Conservation (phyloP, 2,888 invertebrate species). For the Belgica antarctica region DNA sequence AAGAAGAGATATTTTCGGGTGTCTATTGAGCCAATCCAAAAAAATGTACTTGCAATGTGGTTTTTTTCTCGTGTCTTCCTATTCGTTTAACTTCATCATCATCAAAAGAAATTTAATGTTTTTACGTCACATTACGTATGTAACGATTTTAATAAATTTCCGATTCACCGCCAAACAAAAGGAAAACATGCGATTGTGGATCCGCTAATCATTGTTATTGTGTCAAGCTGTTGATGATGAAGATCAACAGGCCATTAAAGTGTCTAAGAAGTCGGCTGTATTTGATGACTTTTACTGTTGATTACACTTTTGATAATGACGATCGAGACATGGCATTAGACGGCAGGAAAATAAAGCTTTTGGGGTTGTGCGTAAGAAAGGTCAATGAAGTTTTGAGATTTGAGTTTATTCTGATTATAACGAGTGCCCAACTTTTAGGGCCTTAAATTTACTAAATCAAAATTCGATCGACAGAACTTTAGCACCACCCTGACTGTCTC, state of each 20-base stretch:
- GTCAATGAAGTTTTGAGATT: too few species aligned
- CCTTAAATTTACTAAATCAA: too few species aligned
- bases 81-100: background rate
- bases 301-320: background rate
- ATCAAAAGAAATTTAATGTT: background rate
- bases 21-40: too few species aligned
- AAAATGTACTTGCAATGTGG: background rate
- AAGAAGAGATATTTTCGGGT: too few species aligned
- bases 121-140: too few species aligned
- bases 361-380: background rate
- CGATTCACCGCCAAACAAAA: background rate
- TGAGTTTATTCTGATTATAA: too few species aligned
- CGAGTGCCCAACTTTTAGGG: too few species aligned
- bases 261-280: background rate
- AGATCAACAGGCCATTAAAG: background rate
- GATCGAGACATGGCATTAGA: background rate
- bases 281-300: background rate
- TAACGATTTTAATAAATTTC: too few species aligned
- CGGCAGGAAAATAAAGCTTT: background rate
- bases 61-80: background rate
- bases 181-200: background rate
- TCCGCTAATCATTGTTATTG: constrained; percentile 12
- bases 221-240: background rate
- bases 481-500: too few species aligned
- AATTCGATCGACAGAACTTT: too few species aligned